Conservation (phyloP, 1,140 invertebrate genomes). For the Drosophila orosa region DNA sequence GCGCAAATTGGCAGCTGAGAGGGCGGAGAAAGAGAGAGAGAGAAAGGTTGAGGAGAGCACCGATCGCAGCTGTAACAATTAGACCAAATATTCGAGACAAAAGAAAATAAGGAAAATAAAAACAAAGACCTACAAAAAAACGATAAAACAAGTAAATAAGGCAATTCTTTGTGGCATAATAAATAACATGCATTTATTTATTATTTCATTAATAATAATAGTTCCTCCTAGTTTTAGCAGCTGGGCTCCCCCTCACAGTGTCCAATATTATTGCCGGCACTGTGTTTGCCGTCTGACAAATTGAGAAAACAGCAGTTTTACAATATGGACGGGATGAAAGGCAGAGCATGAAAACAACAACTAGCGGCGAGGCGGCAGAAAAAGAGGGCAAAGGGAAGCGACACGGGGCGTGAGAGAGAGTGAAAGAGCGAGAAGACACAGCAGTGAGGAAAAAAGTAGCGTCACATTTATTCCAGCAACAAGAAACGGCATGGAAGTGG, state of each 20-base stretch:
- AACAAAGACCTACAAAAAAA: background rate
- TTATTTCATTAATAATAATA: background rate
- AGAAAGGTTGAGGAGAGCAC: background rate
- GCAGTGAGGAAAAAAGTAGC: conserved; percentile 65
- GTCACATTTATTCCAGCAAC: conserved; percentile 75
- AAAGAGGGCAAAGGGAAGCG: conserved; percentile 25
- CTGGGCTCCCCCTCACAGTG: background rate
- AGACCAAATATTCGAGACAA: conserved; percentile 5
- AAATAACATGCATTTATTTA: background rate
- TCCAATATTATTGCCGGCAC: conserved; percentile 47
- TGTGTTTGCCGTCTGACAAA: conserved; percentile 54
- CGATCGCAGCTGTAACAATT: conserved; percentile 55
- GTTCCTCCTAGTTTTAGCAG: background rate
- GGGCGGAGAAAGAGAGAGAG: conserved; percentile 1
- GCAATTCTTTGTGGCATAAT: background rate
- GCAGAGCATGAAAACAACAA: conserved; percentile 47
- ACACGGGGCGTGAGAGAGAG: conserved; percentile 3
- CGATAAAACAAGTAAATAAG: background rate
- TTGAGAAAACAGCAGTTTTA: conserved; percentile 72
- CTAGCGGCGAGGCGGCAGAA: conserved; percentile 8
- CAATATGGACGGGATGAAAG: conserved; percentile 64
- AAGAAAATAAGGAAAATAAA: background rate
- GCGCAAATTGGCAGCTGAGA: conserved; percentile 27
- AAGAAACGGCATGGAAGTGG: conserved; percentile 63
- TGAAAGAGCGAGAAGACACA: conserved; percentile 27